Evolutionary conservation across 2,113 vertebrate species (phyloP).

Genomic region (Solenodon paradoxus): DNA sequence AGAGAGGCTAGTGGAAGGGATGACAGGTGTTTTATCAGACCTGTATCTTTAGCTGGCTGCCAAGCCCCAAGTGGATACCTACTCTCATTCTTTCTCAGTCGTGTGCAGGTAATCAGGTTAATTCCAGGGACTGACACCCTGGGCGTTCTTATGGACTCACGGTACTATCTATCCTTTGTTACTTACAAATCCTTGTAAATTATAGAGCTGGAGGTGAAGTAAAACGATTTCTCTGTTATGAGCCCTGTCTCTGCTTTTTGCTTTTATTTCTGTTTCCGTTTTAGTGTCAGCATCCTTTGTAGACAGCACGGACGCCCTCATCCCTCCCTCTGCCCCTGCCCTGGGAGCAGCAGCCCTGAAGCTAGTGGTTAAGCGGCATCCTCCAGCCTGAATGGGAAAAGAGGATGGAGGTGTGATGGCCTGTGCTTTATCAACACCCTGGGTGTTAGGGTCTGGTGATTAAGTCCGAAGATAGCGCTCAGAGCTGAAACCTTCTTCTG

Average conservation of each 20-base stretch:
- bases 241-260: background rate
- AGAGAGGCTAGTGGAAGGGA: background rate
- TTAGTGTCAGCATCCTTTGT: background rate
- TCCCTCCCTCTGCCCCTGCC: too few relatives aligned
- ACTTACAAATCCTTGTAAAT: conserved; percentile 17
- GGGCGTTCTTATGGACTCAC: background rate
- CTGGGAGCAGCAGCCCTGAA: background rate
- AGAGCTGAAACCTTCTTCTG: background rate
- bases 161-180: background rate
- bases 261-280: background rate
- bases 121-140: background rate
- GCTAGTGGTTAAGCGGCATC: background rate
- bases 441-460: background rate
- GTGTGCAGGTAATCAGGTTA: conserved; percentile 13
- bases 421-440: background rate
- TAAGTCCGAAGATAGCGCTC: background rate
- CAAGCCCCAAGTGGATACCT: conserved; percentile 29
- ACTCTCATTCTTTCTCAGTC: background rate
- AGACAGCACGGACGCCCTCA: too few relatives aligned
- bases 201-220: conserved; percentile 18
- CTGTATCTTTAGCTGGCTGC: background rate
- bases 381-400: background rate
- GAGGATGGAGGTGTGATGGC: background rate
- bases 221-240: background rate
- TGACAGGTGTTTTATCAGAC: conserved; percentile 10